Base-by-base conservation (phyloP, 2,888 invertebrate species). In the Xylota sylvarum region DNA sequence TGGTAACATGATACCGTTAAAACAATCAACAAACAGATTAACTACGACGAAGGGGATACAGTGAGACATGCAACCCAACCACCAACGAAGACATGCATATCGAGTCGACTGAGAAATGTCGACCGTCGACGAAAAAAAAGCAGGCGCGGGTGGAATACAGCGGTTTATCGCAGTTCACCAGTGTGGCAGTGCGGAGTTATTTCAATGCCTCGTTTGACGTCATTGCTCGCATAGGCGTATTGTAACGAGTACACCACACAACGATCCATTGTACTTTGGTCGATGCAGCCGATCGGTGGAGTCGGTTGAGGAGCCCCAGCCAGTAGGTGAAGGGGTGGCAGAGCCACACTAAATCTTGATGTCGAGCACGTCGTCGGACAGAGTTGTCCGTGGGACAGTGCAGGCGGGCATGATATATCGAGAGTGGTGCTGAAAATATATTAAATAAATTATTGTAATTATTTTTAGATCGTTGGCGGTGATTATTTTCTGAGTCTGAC, bases 141-240 rank as follows among this genome's bases (percentile, higher is more conserved):
- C 50, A 40, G 60, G n/a, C n/a, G n/a, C 50, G 43, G 17, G 30
- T 43, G 32, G 43, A 23, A 17, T 32, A 60, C 43, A 60, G 27
- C 65, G 60, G 40, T 74, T 73, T 72, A 79, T 74, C 74, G 60
- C 55, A 37, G n/a, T 67, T 69, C 27, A 35, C n/a, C 19, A 48
- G 60, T 69, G 27, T 67, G 65, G 35, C 67, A 73, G 50, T 52
- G 52, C 55, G 56, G 17, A 70, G 80, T 58, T 85, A 85, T 85
- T 85, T 85, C 85, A 85, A 85, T 85, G 85, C 70, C 85, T 85
- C 76, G 81, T 76, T 85, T 85, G 85, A 85, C 85, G 85, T 85
- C 85, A 85, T 64, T 67, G 32, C 60, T 60, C 65, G 46, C 69
- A 72, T 81, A 85, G 70, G 80, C 84, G 52, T 56, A 64, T 56